Evolutionary conservation across 2,888 invertebrate genomes (phyloP).

Genomic region (Flexamia atlantica): DNA sequence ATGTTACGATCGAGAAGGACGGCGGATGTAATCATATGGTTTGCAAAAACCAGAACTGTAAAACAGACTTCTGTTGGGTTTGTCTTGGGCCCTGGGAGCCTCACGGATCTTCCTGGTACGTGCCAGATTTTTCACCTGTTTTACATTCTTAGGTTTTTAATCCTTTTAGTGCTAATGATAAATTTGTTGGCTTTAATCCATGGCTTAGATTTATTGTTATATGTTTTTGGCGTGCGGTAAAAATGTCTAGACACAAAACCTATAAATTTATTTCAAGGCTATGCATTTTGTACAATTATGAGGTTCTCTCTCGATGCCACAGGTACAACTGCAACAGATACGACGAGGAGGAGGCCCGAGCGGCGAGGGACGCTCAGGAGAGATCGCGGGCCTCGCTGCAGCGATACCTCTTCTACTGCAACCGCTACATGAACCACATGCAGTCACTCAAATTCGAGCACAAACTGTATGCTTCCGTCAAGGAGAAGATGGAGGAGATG

Average conservation of each 20-base stretch:
- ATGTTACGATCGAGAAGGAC: conserved; percentile 97
- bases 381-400: conserved; percentile 95
- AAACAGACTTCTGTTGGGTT: conserved; percentile 99
- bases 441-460: conserved; percentile 98
- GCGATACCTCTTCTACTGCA: conserved; percentile 98
- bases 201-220: too few relatives aligned
- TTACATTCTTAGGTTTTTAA: too few relatives aligned
- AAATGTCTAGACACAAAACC: too few relatives aligned
- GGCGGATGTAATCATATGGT: conserved; percentile 99
- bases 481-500: conserved; percentile 99
- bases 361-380: conserved; percentile 97
- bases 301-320: conserved; percentile 51
- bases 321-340: conserved; percentile 98
- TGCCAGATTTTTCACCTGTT: background rate
- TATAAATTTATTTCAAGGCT: too few relatives aligned
- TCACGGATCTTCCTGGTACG: conserved; percentile 95
- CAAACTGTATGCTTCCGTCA: conserved; percentile 96
- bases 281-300: too few relatives aligned
- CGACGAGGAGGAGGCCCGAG: conserved; percentile 97
- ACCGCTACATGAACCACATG: conserved; percentile 99
- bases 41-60: conserved; percentile 98
- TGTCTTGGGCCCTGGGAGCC: conserved; percentile 99
- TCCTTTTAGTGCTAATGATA: too few relatives aligned
- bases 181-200: too few relatives aligned
- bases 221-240: too few relatives aligned